Evolutionary conservation across 2,797 vertebrate genomes (phyloP).

Genomic region (Hapalemur alaotrensis): DNA sequence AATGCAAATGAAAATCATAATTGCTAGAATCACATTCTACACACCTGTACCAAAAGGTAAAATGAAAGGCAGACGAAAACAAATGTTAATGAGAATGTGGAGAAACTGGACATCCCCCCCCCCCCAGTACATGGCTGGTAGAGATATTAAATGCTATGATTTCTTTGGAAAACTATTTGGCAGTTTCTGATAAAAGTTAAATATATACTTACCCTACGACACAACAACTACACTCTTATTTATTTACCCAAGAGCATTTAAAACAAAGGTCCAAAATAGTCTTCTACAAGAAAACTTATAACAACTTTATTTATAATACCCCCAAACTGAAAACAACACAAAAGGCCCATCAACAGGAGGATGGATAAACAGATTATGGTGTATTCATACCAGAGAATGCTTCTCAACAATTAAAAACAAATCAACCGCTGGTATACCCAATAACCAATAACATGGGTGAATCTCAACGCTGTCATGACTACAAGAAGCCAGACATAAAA

Average conservation of each 20-base stretch:
- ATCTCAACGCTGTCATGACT: not conserved
- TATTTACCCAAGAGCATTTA: not conserved
- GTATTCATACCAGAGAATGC: not conserved
- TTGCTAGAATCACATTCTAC: not conserved
- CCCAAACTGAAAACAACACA: not conserved
- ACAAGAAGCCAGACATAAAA: not conserved
- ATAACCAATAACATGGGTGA: not conserved
- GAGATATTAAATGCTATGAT: not conserved
- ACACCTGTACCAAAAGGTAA: not conserved
- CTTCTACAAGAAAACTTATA: not conserved
- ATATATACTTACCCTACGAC: not conserved
- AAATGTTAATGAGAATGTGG: not conserved
- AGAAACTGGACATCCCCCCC: not conserved
- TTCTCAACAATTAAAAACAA: not conserved
- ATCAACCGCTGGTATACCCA: not conserved
- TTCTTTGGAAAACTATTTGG: not conserved
- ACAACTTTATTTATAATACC: not conserved
- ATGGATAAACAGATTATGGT: not conserved
- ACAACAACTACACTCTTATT: not conserved
- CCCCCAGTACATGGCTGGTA: not conserved
- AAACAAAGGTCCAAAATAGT: not conserved
- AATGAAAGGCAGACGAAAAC: not conserved
- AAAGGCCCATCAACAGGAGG: not conserved
- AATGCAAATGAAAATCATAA: constrained; percentile 25
- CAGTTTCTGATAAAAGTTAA: constrained; percentile 30